Conservation (phyloP, 1,140 invertebrate genomes). For the Arctopsyche grandis region DNA sequence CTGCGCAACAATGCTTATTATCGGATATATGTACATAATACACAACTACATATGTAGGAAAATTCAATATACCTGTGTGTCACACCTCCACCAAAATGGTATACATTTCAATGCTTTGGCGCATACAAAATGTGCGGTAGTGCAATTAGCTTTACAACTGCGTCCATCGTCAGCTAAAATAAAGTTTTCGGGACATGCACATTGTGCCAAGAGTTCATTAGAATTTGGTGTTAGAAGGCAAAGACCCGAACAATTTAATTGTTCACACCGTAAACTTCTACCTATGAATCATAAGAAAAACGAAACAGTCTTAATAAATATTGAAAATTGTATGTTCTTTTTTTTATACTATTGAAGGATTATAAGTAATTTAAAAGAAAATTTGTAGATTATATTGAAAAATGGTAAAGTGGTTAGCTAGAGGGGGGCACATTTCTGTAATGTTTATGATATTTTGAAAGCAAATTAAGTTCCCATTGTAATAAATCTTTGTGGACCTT, state of each 20-base stretch:
- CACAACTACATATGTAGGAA: not conserved
- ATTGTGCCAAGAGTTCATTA: slow-evolving; percentile 68
- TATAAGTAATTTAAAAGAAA: too few species aligned
- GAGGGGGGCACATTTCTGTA: too few species aligned
- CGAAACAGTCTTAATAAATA: not conserved
- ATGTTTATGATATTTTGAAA: too few species aligned
- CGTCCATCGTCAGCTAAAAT: slow-evolving; percentile 72
- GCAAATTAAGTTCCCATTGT: too few species aligned
- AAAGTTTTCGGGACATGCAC: slow-evolving; percentile 86
- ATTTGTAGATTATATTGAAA: too few species aligned
- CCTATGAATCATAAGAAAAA: slow-evolving; percentile 52
- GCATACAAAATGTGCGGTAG: slow-evolving; percentile 83
- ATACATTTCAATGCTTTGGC: slow-evolving; percentile 82
- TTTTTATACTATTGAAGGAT: too few species aligned
- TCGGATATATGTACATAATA: not conserved
- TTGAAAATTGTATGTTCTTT: too few species aligned
- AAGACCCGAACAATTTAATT: slow-evolving; percentile 75
- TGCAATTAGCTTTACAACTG: slow-evolving; percentile 81
- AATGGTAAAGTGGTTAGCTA: too few species aligned
- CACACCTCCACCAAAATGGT: slow-evolving; percentile 82
- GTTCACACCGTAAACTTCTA: slow-evolving; percentile 61
- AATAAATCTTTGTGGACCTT: too few species aligned
- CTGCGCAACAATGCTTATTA: slow-evolving; percentile 56
- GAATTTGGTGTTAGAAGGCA: slow-evolving; percentile 77
- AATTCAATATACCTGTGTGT: slow-evolving; percentile 67